These are phyloP conservation scores for Coreoperca whiteheadi DNA, from an alignment of 2,113 vertebrate species.

Conservation along the genomic window DNA sequence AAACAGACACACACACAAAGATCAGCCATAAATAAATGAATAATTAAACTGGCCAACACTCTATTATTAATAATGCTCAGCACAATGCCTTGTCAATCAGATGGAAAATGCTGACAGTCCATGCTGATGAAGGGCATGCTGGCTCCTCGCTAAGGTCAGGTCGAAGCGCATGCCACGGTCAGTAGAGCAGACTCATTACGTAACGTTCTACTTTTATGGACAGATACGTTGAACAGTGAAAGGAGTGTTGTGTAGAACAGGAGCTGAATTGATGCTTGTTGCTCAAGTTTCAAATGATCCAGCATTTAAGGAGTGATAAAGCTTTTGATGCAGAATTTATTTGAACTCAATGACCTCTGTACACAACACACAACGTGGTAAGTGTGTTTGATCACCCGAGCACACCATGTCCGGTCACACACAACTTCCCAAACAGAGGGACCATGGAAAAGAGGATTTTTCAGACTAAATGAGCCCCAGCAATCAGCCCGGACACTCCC, in stretches of 20 bases:
- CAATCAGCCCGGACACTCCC: background rate
- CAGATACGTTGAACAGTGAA: background rate
- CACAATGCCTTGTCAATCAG: slow-evolving; percentile 31
- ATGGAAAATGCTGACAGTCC: slow-evolving; percentile 29
- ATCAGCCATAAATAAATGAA: slow-evolving; percentile 48
- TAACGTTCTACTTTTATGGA: slow-evolving; percentile 1
- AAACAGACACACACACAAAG: slow-evolving; percentile 53
- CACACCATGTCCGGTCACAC: background rate
- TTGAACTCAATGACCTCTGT: slow-evolving; percentile 1
- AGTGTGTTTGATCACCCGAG: slow-evolving; percentile 18
- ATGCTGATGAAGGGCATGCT: slow-evolving; percentile 5
- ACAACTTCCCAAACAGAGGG: slow-evolving; percentile 19
- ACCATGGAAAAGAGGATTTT: slow-evolving; percentile 34
- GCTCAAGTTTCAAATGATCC: background rate
- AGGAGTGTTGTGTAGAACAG: background rate
- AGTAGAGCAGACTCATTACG: slow-evolving; percentile 33
- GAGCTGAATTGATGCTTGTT: background rate
- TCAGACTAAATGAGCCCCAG: slow-evolving; percentile 33
- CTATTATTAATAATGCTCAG: slow-evolving; percentile 51
- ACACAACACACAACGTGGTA: background rate
- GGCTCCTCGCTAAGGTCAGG: background rate
- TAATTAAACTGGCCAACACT: slow-evolving; percentile 13
- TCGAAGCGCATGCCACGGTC: slow-evolving; percentile 4
- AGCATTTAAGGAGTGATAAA: background rate
- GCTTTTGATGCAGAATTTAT: slow-evolving; percentile 19